Evolutionary conservation across 1,140 invertebrate genomes (phyloP), one percentile per base, ranked within the genome.

Genomic region (Zaprionus camerounensis): DNA sequence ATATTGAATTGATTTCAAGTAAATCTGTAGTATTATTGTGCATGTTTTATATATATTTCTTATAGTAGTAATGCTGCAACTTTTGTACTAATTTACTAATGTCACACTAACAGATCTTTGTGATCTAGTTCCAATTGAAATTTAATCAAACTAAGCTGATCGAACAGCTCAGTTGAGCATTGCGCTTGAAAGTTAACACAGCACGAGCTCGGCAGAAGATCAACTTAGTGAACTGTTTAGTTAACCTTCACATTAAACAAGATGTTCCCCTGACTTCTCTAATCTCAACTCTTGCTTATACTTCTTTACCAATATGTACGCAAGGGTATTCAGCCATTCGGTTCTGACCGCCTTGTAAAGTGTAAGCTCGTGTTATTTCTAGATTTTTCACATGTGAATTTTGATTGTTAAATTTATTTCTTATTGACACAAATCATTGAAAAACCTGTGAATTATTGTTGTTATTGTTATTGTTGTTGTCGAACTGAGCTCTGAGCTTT

Each of bases 341-440:
- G 5, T 17, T 24, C 1, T 22, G 15, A 7, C n/a, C 7, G 1
- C 11, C 24, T 57, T 17, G 17, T 24, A 36, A 56, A 26, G 53
- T 9, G 24, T 20, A 17, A 44, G n/a, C 41, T 58, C 22, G n/a
- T 31, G 44, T 38, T 49, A 55, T 55, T 44, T 55, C 20, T 49
- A 67, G 69, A 72, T 82, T 70, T 46, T 82, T 69, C 66, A 44
- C 66, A 63, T 57, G 31, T 26, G 63, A 49, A 86, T 86, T 86
- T 80, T 80, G 77, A 82, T 87, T 81, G 80, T 53, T 7, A 46
- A 46, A 46, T 46, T 46, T 66, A 73, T 61, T 71, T 77, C 78
- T 87, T 87, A 83, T 87, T 86, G 82, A 86, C 82, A 87, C 69
- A 87, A 87, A 87, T 82, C 69, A 86, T 86, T 77, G 86, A 67